Conservation (phyloP, 2,888 invertebrate genomes). For the Melipona bicolor region DNA sequence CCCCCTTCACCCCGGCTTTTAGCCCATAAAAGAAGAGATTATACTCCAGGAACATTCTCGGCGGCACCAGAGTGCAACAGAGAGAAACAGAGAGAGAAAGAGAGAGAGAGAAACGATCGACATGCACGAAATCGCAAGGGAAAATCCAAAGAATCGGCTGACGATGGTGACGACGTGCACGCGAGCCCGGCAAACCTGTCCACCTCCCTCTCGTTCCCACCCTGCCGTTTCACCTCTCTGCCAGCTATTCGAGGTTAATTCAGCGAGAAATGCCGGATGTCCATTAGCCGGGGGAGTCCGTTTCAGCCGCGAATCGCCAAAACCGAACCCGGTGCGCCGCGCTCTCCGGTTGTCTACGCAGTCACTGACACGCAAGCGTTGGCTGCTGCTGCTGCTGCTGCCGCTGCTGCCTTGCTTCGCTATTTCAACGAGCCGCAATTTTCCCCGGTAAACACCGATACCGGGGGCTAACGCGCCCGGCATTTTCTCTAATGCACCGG, state of each 20-base stretch:
- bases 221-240: neutral
- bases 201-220: neutral
- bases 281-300: conserved; percentile 78
- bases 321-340: conserved; percentile 56
- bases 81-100: no score
- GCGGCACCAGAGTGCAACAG: neutral
- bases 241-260: conserved; percentile 67
- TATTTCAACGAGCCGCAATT: conserved; percentile 29
- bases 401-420: neutral
- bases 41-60: neutral
- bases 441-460: conserved; percentile 17
- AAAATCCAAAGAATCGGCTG: conserved; percentile 11
- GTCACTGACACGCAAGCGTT: conserved; percentile 40
- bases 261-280: conserved; percentile 79
- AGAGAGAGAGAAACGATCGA: neutral
- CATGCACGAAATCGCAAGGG: neutral
- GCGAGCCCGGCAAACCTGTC: neutral
- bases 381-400: conserved; percentile 18
- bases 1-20: neutral
- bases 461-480: conserved; percentile 26
- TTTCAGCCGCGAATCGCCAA: conserved; percentile 64
- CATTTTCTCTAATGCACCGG: conserved; percentile 77
- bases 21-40: neutral
- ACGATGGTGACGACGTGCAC: neutral
- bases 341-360: conserved; percentile 48